Base-by-base conservation (phyloP, 2,797 vertebrate species). In the Rhincodon typus region DNA sequence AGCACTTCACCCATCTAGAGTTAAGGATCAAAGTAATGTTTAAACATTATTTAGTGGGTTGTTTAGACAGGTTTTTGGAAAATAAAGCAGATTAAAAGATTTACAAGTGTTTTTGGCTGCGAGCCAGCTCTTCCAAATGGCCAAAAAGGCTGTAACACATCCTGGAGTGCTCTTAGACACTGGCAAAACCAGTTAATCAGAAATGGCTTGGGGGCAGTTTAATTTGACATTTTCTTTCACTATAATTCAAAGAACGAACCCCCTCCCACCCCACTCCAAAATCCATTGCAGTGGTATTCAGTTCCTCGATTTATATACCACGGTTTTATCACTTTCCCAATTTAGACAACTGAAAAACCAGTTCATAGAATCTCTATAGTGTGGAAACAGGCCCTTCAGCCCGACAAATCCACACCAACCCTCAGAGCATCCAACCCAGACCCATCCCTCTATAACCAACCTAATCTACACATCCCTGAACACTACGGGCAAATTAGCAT, bases 41-140 rank as follows among this genome's bases (percentile, higher is more conserved):
- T 98, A 97, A 97, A 97, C 97, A 97, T 98, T 98, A 98, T 98
- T 98, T 96, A 96, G 97, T 96, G 96, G 97, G 97, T 97, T 98
- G 98, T 97, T 97, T 97, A 97, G 97, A 98, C 96, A 97, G 97
- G 98, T 98, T 98, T 97, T 97, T 97, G 97, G 96, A 96, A 97
- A 98, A 97, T 97, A 98, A 99, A 98, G 98, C 98, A 98, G 98
- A 98, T 98, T 98, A 98, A 97, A 97, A 96, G 95, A 94, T 97
- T 98, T 97, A 97, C 98, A 97, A 97, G 97, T 97, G 97, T 96
- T 97, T 95, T 95, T 77, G 94, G 70, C 94, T 53, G 30, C 53
- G 46, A 77, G 94, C 94, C 94, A 95, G 46, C 42, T 5, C 94
- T 72, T 74, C 46, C 46, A 95, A 95, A 95, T 95, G 94, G 94